Percentiles rank a stretch among this genome's conserved stretches.
Conservation (phyloP, 2,797 vertebrate species). For the Chaunax sp. region DNA sequence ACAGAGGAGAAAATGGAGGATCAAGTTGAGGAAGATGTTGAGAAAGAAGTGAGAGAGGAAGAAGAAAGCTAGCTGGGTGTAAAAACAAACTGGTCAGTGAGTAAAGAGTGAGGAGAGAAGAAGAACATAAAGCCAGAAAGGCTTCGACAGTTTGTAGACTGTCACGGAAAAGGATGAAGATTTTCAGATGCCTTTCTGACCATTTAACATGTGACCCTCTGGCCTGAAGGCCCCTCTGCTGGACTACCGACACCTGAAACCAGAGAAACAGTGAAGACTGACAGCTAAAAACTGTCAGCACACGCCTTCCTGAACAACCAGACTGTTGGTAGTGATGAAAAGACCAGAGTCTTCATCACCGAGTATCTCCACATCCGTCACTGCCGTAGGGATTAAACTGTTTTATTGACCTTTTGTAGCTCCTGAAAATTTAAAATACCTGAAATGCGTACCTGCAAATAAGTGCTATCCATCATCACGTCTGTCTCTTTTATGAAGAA, state of each 20-base stretch:
- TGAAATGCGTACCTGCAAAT: conserved; percentile 62
- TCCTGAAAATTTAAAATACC: conserved; percentile 44
- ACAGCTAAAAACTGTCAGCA: conserved; percentile 14
- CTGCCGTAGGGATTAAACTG: conserved; percentile 66
- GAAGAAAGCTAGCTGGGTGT: conserved; percentile 61
- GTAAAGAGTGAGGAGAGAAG: conserved; percentile 2
- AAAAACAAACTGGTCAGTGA: conserved; percentile 34
- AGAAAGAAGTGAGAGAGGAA: conserved; percentile 23
- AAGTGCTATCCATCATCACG: conserved; percentile 58
- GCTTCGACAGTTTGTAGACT: neutral
- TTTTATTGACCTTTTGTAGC: conserved; percentile 77
- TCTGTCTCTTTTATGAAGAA: conserved; percentile 52
- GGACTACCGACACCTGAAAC: conserved; percentile 13
- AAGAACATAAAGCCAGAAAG: neutral
- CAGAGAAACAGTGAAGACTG: neutral
- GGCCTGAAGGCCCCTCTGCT: conserved; percentile 17
- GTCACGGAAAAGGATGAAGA: conserved; percentile 4
- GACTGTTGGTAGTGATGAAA: conserved; percentile 38
- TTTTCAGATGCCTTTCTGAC: conserved; percentile 16
- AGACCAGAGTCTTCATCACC: conserved; percentile 56
- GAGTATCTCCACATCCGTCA: conserved; percentile 73
- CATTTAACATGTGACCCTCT: conserved; percentile 20
- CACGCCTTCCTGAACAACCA: conserved; percentile 20
- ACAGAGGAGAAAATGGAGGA: conserved; percentile 5
- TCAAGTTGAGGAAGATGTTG: neutral